These are phyloP conservation scores for Gila orcuttii DNA, from an alignment of 2,113 vertebrate genomes.

Conservation along the genomic window DNA sequence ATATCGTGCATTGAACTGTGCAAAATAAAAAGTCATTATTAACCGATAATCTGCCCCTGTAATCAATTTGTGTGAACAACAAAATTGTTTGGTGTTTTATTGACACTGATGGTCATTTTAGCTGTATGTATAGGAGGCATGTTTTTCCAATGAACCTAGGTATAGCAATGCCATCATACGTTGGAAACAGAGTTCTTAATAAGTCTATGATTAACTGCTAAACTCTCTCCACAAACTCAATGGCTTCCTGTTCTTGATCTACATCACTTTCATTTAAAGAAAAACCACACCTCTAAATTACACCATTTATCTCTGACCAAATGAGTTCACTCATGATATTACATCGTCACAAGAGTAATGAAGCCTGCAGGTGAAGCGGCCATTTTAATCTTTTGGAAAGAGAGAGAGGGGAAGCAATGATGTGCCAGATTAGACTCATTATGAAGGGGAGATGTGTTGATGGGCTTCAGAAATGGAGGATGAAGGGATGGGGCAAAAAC, in stretches of 20 bases:
- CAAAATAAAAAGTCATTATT: not conserved
- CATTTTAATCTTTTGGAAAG: conserved; percentile 39
- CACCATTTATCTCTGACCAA: conserved; percentile 43
- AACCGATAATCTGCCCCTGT: not conserved
- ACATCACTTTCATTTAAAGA: conserved; percentile 39
- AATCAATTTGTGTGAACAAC: not conserved
- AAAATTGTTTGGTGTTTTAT: not conserved
- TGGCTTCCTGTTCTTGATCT: not conserved
- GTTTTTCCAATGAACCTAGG: not conserved
- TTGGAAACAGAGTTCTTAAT: conserved; percentile 14
- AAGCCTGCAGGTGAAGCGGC: conserved; percentile 32
- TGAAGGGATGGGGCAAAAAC: not conserved
- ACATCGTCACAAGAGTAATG: conserved; percentile 36
- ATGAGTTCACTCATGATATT: conserved; percentile 24
- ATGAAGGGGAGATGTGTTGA: not conserved
- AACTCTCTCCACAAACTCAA: not conserved
- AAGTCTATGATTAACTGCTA: conserved; percentile 28
- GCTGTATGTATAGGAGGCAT: not conserved
- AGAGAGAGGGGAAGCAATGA: conserved; percentile 31
- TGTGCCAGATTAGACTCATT: conserved; percentile 39
- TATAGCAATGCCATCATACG: not conserved
- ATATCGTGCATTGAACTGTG: not conserved
- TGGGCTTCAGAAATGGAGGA: conserved; percentile 13
- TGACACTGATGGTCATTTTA: not conserved
- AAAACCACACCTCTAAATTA: conserved; percentile 24